These are phyloP conservation scores for Xestia c-nigrum DNA, from an alignment of 2,888 invertebrate species.

Conservation along the genomic window DNA sequence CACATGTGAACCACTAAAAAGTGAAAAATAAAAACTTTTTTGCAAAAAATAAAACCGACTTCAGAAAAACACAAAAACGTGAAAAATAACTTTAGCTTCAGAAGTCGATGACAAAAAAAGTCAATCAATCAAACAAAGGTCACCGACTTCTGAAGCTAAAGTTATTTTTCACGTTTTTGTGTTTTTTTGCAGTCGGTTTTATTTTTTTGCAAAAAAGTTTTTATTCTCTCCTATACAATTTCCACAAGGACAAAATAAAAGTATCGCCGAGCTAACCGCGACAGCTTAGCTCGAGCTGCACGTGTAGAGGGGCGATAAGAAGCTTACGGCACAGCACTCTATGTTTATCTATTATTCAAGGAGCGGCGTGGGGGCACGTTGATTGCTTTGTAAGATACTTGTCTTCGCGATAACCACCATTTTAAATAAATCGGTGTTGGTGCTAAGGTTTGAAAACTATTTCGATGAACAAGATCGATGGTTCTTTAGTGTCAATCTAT, in stretches of 20 bases:
- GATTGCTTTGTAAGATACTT: constrained; percentile 34
- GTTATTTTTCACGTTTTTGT: too few relatives aligned
- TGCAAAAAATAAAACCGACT: too few relatives aligned
- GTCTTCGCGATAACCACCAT: constrained; percentile 12
- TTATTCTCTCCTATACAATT: neutral
- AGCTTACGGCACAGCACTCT: constrained; percentile 45
- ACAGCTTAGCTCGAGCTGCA: constrained; percentile 9
- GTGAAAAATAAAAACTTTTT: too few relatives aligned
- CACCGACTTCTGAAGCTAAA: too few relatives aligned
- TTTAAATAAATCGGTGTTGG: neutral
- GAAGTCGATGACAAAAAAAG: too few relatives aligned
- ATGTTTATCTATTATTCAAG: constrained; percentile 50
- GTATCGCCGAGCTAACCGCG: constrained; percentile 6
- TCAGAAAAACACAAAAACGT: too few relatives aligned
- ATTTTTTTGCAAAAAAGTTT: too few relatives aligned
- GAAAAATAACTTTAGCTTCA: too few relatives aligned
- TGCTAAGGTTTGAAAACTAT: neutral
- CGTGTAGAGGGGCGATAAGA: constrained; percentile 44
- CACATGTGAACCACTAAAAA: too few relatives aligned
- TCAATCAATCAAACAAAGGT: too few relatives aligned
- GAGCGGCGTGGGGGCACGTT: constrained; percentile 6
- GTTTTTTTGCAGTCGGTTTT: too few relatives aligned
- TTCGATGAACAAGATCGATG: neutral
- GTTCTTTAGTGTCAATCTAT: neutral
- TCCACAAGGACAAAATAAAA: constrained; percentile 24